phyloP scores from a whole-genome alignment of 2,888 invertebrate species.

The Macrosiphum euphorbiae region DNA sequence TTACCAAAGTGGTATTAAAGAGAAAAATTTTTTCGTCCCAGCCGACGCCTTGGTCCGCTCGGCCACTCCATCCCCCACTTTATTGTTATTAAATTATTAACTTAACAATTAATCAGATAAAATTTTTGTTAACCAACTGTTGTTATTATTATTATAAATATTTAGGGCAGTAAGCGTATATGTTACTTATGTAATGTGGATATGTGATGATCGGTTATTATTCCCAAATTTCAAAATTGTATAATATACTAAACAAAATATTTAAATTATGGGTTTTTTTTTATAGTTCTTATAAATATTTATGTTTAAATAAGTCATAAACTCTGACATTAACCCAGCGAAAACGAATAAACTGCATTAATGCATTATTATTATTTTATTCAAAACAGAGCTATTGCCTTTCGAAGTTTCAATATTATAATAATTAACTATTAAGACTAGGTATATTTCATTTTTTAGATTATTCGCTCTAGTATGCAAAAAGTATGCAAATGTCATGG shows the following conservation, averaged over 20 bases:
- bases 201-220: background rate
- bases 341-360: background rate
- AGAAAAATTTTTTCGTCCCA: too few species aligned
- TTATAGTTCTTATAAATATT: background rate
- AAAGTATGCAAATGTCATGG: conserved; percentile 94
- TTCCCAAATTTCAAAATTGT: background rate
- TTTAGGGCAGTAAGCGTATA: background rate
- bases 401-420: background rate
- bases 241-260: background rate
- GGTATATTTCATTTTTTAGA: conserved; percentile 56
- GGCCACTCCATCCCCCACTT: too few species aligned
- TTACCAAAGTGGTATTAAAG: too few species aligned
- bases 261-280: background rate
- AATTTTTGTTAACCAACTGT: background rate
- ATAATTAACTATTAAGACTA: background rate
- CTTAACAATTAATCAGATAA: background rate
- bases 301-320: background rate
- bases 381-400: background rate
- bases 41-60: too few species aligned
- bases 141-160: background rate
- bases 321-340: background rate
- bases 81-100: background rate
- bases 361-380: background rate
- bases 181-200: background rate
- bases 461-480: conserved; percentile 76